Evolutionary conservation across 1,140 invertebrate species (phyloP).

Genomic region (Portunus trituberculatus): DNA sequence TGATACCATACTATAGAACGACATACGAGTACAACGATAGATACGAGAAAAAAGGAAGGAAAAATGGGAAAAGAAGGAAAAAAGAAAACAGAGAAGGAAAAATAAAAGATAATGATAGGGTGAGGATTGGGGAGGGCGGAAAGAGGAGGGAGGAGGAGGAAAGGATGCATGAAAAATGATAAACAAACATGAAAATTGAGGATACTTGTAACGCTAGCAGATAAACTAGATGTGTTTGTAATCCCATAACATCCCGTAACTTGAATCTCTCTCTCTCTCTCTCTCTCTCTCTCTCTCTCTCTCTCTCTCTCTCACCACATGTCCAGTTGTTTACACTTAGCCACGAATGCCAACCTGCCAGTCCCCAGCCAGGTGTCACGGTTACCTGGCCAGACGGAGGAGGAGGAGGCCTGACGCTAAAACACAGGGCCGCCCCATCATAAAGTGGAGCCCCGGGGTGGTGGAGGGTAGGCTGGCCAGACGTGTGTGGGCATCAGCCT

Average conservation of each 20-base stretch:
- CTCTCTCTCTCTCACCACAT: not conserved
- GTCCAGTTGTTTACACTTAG: not conserved
- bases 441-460: not conserved
- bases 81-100: no score
- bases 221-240: no score
- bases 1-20: no score
- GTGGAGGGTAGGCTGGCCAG: not conserved
- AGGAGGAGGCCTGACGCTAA: not conserved
- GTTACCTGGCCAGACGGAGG: not conserved
- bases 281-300: not conserved
- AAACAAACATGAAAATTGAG: no score
- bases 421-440: not conserved
- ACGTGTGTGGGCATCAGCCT: not conserved
- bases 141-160: no score
- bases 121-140: no score
- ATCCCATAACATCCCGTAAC: not conserved
- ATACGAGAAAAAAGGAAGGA: no score
- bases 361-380: not conserved
- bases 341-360: not conserved
- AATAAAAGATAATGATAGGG: no score
- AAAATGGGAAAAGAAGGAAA: no score
- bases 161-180: no score
- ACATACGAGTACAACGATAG: no score
- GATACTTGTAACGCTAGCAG: no score
- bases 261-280: conserved; percentile 17